These are phyloP conservation scores for Thalassoma bifasciatum DNA, from an alignment of 2,113 vertebrate genomes.

Conservation along the genomic window DNA sequence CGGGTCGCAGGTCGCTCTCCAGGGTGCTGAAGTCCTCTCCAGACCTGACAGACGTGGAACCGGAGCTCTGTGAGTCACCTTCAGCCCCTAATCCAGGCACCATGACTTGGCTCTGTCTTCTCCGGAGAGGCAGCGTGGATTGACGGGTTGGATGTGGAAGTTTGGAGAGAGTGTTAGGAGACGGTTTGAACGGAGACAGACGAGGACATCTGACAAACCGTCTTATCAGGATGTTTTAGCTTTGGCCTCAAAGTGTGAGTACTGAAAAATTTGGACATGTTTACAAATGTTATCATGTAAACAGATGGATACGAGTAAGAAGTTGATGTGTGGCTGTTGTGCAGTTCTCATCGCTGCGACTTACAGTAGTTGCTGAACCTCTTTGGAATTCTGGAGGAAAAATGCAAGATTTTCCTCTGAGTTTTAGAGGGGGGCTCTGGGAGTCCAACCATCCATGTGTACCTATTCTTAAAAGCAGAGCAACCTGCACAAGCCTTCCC, in stretches of 20 bases:
- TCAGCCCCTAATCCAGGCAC: slow-evolving; percentile 44
- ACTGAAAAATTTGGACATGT: neutral
- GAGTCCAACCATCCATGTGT: slow-evolving; percentile 62
- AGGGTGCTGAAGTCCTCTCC: slow-evolving; percentile 84
- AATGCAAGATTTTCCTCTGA: slow-evolving; percentile 82
- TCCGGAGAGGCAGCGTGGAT: neutral
- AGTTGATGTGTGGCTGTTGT: slow-evolving; percentile 2
- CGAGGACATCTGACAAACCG: slow-evolving; percentile 19
- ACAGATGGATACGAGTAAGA: neutral
- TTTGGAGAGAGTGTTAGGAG: slow-evolving; percentile 35
- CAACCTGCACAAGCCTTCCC: slow-evolving; percentile 48
- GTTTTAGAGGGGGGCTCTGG: slow-evolving; percentile 69
- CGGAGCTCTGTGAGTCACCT: slow-evolving; percentile 45
- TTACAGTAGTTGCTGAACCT: slow-evolving; percentile 62
- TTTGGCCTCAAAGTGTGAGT: slow-evolving; percentile 61
- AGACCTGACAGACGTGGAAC: slow-evolving; percentile 52
- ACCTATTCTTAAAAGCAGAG: slow-evolving; percentile 53
- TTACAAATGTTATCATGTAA: no score
- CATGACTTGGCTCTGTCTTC: slow-evolving; percentile 47
- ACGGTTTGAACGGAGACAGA: slow-evolving; percentile 9
- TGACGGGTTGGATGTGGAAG: slow-evolving; percentile 16
- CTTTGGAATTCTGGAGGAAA: slow-evolving; percentile 70
- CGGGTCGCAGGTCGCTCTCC: slow-evolving; percentile 81
- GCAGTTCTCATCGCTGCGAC: slow-evolving; percentile 46
- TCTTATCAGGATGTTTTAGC: slow-evolving; percentile 34